Evolutionary conservation across 2,797 vertebrate genomes (phyloP), one percentile per base, ranked within the genome.

Genomic region (Mus caroli): DNA sequence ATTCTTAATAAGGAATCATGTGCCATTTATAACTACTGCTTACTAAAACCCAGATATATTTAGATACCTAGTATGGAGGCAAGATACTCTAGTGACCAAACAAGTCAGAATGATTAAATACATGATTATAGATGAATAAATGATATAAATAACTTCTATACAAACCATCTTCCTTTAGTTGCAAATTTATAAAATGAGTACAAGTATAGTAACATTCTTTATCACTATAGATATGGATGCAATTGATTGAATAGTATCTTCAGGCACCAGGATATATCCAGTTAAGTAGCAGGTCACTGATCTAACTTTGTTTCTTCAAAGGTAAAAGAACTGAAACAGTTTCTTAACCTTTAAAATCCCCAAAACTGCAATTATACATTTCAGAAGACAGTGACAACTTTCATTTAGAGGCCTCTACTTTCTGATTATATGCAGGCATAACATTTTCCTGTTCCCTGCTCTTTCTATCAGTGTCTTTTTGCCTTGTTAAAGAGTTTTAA

Each of bases 291-390:
- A 79, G 54, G 69, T 76, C 10, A 54, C 13, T 90, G 62, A 96
- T 91, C 26, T 77, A 60, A 69, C 64, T 52, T 82, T 92, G 46
- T 90, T 90, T 58, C 56, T 64, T n/a, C 50, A 91, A 88, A 94
- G 34, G 77, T 31, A 91, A 92, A 94, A 97, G 60, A 94, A 96
- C 37, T 56, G 76, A 92, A 94, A 91, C 43, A 69, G 87, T 90
- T 93, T 83, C 64, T 94, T 94, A 96, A 92, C 40, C 64, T 97
- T 96, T 96, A 93, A 95, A 96, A 90, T 92, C 34, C 93, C 92
- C 34, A 58, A 64, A 95, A 82, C 84, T 86, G 34, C 43, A 96
- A 95, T 94, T 76, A 95, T 67, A 17, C 90, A 73, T 78, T 95
- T 96, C 78, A 75, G 28, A 90, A 84, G 89, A 88, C 15, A 82